These are phyloP conservation scores for Helicolenus hilgendorfi DNA, from an alignment of 2,797 vertebrate genomes.

Conservation along the genomic window DNA sequence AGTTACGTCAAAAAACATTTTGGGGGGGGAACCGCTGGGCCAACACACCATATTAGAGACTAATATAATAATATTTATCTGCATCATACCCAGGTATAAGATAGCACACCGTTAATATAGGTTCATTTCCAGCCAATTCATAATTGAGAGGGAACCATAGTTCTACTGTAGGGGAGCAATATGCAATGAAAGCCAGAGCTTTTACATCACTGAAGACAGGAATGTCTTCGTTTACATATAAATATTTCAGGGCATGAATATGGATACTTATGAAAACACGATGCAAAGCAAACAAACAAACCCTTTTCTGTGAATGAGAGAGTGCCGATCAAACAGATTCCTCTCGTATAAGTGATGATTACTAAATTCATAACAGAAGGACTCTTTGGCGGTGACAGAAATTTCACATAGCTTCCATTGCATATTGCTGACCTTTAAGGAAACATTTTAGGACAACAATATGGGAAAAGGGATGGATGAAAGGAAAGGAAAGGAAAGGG, in stretches of 20 bases:
- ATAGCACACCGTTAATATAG: conserved; percentile 73
- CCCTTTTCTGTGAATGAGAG: conserved; percentile 7
- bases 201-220: conserved; percentile 15
- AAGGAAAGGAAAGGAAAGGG: conserved; percentile 13
- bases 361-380: conserved; percentile 32
- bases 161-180: conserved; percentile 59
- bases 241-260: conserved; percentile 11
- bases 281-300: conserved; percentile 11
- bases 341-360: neutral
- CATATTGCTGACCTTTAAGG: conserved; percentile 65
- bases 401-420: conserved; percentile 60
- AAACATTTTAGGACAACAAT: conserved; percentile 24
- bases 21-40: conserved; percentile 63
- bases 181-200: conserved; percentile 68
- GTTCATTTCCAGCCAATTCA: conserved; percentile 72
- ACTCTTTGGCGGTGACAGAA: conserved; percentile 54
- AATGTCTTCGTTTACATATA: neutral
- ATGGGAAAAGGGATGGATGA: neutral
- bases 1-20: conserved; percentile 59
- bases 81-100: conserved; percentile 75
- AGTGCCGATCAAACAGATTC: conserved; percentile 6
- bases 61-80: conserved; percentile 80
- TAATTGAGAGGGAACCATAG: conserved; percentile 23
- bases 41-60: conserved; percentile 80
- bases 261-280: conserved; percentile 11